Conservation (phyloP, 1,140 invertebrate genomes). For the Chelonus insularis region DNA sequence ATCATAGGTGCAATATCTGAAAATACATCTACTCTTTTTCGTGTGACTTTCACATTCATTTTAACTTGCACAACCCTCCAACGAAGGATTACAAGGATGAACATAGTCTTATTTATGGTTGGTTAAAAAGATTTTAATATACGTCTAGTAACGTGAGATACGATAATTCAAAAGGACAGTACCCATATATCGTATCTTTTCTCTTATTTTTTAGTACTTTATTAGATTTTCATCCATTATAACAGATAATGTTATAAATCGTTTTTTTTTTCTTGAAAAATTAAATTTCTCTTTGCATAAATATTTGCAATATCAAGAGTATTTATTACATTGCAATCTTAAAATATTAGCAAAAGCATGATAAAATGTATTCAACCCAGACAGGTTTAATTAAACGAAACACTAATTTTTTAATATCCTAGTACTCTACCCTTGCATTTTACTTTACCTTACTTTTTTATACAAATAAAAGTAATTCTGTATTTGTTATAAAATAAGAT, state of each 20-base stretch:
- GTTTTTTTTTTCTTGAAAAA: not conserved
- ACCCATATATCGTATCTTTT: slow-evolving; percentile 28
- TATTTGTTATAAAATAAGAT: too few relatives aligned
- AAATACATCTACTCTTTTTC: not conserved
- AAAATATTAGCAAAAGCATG: too few relatives aligned
- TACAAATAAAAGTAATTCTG: too few relatives aligned
- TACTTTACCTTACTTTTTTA: too few relatives aligned
- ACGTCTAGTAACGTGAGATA: slow-evolving; percentile 25
- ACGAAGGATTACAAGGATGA: slow-evolving; percentile 33
- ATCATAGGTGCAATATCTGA: too few relatives aligned
- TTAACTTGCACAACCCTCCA: slow-evolving; percentile 20
- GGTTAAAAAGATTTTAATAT: slow-evolving; percentile 45
- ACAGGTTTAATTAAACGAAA: too few relatives aligned
- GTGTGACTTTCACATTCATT: not conserved
- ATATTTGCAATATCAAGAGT: too few relatives aligned
- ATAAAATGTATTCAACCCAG: too few relatives aligned
- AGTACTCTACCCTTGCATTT: too few relatives aligned
- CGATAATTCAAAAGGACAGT: slow-evolving; percentile 37
- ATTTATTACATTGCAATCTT: too few relatives aligned
- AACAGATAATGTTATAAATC: not conserved
- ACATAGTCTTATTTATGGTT: slow-evolving; percentile 41
- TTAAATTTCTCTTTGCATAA: not conserved
- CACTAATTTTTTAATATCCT: too few relatives aligned
- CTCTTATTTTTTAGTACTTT: not conserved
- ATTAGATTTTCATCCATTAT: not conserved